These are phyloP conservation scores for Phaetusa simplex DNA, from an alignment of 2,113 vertebrate genomes.

Conservation along the genomic window DNA sequence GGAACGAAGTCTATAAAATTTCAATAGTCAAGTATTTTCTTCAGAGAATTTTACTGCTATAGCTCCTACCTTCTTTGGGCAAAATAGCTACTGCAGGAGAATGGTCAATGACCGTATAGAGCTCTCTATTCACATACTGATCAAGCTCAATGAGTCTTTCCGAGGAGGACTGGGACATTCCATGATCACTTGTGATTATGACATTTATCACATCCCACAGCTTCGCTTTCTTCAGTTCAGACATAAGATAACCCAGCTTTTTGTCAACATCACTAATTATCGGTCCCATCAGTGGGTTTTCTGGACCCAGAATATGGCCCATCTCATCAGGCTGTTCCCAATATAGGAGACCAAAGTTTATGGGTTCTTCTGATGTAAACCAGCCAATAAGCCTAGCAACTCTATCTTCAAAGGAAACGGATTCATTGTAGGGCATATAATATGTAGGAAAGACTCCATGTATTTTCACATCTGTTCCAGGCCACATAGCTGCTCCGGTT, in stretches of 20 bases:
- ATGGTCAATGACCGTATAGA: constrained; percentile 84
- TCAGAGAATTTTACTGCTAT: not conserved
- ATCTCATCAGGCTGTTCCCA: constrained; percentile 92
- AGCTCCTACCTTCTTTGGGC: constrained; percentile 84
- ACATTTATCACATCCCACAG: constrained; percentile 83
- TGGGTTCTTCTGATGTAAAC: constrained; percentile 80
- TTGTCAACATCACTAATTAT: constrained; percentile 83
- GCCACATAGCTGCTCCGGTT: constrained; percentile 92
- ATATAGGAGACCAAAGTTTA: constrained; percentile 88
- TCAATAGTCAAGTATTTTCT: not conserved
- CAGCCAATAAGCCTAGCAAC: constrained; percentile 82
- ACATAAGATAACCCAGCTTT: constrained; percentile 87
- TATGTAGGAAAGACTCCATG: constrained; percentile 76
- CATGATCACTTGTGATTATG: constrained; percentile 91
- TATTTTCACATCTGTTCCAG: constrained; percentile 88
- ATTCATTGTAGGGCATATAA: constrained; percentile 84
- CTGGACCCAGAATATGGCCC: constrained; percentile 84
- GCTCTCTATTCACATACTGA: constrained; percentile 79
- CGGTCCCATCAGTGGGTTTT: constrained; percentile 78
- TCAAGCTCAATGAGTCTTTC: constrained; percentile 88
- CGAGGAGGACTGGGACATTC: constrained; percentile 85
- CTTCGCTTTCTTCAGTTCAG: constrained; percentile 78
- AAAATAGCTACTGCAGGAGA: constrained; percentile 87
- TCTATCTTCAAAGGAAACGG: constrained; percentile 82
- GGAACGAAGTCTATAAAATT: not conserved